Evolutionary conservation across 2,113 vertebrate species (phyloP), one percentile per base, ranked within the genome.

Genomic region (Egretta garzetta): DNA sequence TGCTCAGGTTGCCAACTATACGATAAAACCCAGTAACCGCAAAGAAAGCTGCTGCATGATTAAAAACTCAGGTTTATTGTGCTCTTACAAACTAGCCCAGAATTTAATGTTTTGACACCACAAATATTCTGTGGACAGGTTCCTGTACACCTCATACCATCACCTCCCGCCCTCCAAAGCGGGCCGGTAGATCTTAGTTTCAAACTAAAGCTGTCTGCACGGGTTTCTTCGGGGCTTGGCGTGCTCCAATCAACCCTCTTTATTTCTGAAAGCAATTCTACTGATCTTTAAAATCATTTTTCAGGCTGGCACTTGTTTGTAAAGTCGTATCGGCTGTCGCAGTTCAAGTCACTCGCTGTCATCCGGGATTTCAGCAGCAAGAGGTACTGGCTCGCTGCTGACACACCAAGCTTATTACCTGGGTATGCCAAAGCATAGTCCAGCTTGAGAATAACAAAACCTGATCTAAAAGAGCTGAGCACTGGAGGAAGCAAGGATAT

Each of bases 1-100:
- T 0, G 4, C 20, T 55, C 32, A 9, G 30, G 7, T 33, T 12
- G 28, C 33, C 12, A 18, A 33, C 26, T 32, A 6, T 2, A 9
- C 39, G 14, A 18, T 23, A 47, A 41, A 53, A 2, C n/a, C 28
- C 53, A 47, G 52, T 9, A 32, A 60, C 24, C 47, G 17, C 53
- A 28, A 22, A 35, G 10, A 5, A n/a, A 53, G 45, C 2, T 19
- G 30, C 35, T 20, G 39, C 28, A 10, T 4, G 12, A 55, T 23
- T 22, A 14, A 26, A 32, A 79, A 27, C 28, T 55, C 2, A 5
- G 5, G 12, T 15, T 71, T 66, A 22, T 20, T 7, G 14, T 19
- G 30, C 30, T 45, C 24, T 17, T 5, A 35, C 9, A 39, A 52
- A 49, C 26, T 6, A 59, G 59, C 59, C 66, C 30, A 35, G 52